These are phyloP conservation scores for Steinernema feltiae DNA, from an alignment of 1,140 invertebrate genomes.

Conservation along the genomic window DNA sequence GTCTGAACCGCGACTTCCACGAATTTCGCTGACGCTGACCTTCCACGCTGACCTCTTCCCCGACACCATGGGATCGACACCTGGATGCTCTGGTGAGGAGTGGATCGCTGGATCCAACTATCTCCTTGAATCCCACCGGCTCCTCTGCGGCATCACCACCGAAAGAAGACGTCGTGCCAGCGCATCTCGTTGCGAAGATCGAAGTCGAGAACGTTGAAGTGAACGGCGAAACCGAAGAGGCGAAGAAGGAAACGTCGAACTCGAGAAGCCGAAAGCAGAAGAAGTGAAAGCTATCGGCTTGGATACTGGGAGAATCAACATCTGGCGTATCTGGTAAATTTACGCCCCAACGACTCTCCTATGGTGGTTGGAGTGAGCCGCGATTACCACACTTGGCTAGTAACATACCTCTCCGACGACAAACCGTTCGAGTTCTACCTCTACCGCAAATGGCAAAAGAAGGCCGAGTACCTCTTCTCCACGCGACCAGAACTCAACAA, in stretches of 20 bases:
- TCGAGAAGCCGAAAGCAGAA: no score
- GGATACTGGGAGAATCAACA: no score
- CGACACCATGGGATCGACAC: neutral
- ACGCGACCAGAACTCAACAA: conserved; percentile 35
- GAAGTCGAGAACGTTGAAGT: no score
- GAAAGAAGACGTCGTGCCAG: no score
- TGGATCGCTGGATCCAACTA: neutral
- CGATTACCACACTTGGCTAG: conserved; percentile 47
- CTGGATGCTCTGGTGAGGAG: neutral
- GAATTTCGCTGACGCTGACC: no score
- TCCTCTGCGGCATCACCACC: neutral
- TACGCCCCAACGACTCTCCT: neutral
- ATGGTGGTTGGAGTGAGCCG: neutral
- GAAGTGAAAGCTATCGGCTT: no score
- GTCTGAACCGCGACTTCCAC: no score
- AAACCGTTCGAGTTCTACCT: conserved; percentile 53
- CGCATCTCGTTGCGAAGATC: no score
- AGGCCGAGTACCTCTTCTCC: conserved; percentile 50
- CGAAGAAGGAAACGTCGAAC: no score
- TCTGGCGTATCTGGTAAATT: neutral
- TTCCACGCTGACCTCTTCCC: neutral
- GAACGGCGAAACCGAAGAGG: no score
- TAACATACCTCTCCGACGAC: conserved; percentile 54
- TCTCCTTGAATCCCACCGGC: neutral
- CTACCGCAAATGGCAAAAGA: conserved; percentile 44